Base-by-base conservation (phyloP, 2,113 vertebrate genomes). In the Tetraodon nigroviridis region DNA sequence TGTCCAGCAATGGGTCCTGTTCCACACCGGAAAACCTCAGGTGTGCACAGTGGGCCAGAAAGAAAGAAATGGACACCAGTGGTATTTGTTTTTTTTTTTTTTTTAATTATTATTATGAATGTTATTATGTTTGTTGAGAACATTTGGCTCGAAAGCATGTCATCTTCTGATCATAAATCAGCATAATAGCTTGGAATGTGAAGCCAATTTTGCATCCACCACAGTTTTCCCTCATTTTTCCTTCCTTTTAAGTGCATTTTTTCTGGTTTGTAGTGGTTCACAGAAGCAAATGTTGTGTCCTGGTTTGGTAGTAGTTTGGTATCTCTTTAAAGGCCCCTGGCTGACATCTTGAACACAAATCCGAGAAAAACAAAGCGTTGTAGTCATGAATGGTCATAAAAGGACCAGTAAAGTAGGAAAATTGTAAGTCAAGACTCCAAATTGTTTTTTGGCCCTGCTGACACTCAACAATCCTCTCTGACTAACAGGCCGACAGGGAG, bases 81-180 rank as follows among this genome's bases (percentile, higher is more conserved):
- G 58, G 58, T 27, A 27, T 27, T 27, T 27, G n/a, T n/a, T 4
- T 27, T 27, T 27, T 4, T 27, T 27, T 24, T 3, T 24, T 5
- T 27, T 27, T 27, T 27, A 4, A 27, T 27, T 27, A 27, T 2
- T 27, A n/a, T n/a, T n/a, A n/a, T n/a, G n/a, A n/a, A n/a, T n/a
- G n/a, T n/a, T n/a, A n/a, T n/a, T n/a, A n/a, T n/a, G n/a, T 27
- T 27, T 27, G 29, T 37, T 69, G 63, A 13, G 52, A 32, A 72
- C 67, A 66, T 66, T 54, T 27, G 45, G 67, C 63, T 77, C n/a
- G 14, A 10, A 47, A 65, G 53, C 57, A 67, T 61, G 69, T 83
- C 77, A 76, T 68, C 79, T 42, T 78, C 77, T 75, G 76, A 70
- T 82, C 77, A 81, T 82, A 76, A 78, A 85, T 76, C 71, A 76